Evolutionary conservation across 2,113 vertebrate species (phyloP).

Genomic region (Sciurus niger): DNA sequence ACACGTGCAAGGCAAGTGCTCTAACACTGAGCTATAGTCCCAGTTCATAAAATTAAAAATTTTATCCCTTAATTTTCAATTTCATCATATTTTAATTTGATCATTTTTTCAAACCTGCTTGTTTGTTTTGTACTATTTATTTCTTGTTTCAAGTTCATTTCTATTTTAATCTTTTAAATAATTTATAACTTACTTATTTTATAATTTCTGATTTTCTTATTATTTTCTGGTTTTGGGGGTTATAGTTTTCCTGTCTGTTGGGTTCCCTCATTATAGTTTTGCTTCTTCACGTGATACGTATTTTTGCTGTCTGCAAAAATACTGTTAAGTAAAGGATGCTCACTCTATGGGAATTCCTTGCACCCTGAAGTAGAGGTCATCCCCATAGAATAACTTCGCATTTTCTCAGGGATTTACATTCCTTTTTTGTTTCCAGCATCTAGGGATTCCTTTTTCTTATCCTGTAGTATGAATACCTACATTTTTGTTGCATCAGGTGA

Average conservation of each 20-base stretch:
- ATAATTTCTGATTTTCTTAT: neutral
- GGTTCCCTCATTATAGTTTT: neutral
- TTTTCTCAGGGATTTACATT: neutral
- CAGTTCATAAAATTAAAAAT: no score
- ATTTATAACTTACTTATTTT: neutral
- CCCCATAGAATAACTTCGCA: neutral
- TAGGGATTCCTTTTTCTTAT: neutral
- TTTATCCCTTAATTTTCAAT: neutral
- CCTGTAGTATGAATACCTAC: neutral
- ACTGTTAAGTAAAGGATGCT: neutral
- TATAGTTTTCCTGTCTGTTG: neutral
- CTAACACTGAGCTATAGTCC: no score
- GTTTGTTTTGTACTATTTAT: neutral
- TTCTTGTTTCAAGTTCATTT: neutral
- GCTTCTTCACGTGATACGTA: neutral
- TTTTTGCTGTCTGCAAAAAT: neutral
- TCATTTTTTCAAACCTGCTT: neutral
- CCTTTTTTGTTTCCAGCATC: neutral
- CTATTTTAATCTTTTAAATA: neutral
- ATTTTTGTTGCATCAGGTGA: neutral
- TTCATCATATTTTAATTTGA: neutral
- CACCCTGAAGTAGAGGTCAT: neutral
- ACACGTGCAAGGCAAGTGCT: no score
- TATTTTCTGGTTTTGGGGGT: neutral
- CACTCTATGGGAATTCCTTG: neutral